These are phyloP conservation scores for Melanotaenia boesemani DNA, from an alignment of 2,797 vertebrate genomes.

Conservation along the genomic window DNA sequence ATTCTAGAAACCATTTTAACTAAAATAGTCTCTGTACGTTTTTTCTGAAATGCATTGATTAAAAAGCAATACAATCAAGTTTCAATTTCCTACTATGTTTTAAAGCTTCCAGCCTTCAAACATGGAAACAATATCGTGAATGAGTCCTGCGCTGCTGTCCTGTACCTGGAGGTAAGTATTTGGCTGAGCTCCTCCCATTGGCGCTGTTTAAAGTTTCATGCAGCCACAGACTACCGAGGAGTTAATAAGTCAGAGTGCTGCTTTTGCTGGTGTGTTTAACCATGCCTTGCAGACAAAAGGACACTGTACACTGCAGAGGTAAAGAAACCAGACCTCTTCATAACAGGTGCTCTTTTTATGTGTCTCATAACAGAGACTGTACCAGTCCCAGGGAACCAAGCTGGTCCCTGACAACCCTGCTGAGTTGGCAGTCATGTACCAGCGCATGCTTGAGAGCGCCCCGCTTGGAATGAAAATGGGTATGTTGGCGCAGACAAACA, in stretches of 20 bases:
- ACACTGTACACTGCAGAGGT: slow-evolving; percentile 11
- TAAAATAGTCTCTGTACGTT: background rate
- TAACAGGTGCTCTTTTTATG: slow-evolving; percentile 28
- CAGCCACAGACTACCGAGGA: background rate
- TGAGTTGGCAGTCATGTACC: slow-evolving; percentile 75
- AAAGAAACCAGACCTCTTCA: slow-evolving; percentile 29
- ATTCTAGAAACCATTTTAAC: background rate
- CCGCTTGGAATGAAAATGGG: slow-evolving; percentile 69
- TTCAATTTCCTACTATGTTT: slow-evolving; percentile 9
- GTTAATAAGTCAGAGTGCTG: background rate
- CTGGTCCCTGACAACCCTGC: slow-evolving; percentile 69
- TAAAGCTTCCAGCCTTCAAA: slow-evolving; percentile 82
- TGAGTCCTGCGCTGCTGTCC: slow-evolving; percentile 79
- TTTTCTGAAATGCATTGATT: background rate
- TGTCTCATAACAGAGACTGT: slow-evolving; percentile 70
- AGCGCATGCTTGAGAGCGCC: slow-evolving; percentile 77
- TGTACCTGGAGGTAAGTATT: slow-evolving; percentile 83
- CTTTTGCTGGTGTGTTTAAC: background rate
- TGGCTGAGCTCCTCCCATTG: background rate
- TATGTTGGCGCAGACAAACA: slow-evolving; percentile 40
- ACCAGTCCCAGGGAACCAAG: slow-evolving; percentile 76
- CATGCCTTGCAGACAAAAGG: background rate
- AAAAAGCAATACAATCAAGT: background rate
- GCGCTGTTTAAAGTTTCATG: slow-evolving; percentile 1
- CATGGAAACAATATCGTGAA: slow-evolving; percentile 72